A percentile compares a stretch with the other conserved stretches of the same genome.
Evolutionary conservation across 2,888 invertebrate species (phyloP).

Genomic region (Invenusta paracnida): DNA sequence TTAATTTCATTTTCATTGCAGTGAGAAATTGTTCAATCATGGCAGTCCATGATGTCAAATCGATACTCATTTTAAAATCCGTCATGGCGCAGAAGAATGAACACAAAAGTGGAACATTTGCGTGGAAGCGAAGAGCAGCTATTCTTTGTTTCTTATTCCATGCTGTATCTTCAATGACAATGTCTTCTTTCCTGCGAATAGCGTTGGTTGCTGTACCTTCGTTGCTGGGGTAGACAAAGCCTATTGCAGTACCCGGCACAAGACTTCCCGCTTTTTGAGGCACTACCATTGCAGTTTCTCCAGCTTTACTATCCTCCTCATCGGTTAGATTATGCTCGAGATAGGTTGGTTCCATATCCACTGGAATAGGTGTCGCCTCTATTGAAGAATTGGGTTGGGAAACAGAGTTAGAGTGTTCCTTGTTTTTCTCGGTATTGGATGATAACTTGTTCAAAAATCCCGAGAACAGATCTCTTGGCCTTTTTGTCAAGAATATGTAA

Average conservation of each 20-base stretch:
- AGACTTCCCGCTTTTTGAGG: constrained; percentile 36
- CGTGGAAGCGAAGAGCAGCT: constrained; percentile 15
- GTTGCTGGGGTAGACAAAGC: background rate
- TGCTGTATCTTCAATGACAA: constrained; percentile 1
- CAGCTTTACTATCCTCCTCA: background rate
- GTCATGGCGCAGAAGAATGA: constrained; percentile 42
- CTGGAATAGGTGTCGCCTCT: background rate
- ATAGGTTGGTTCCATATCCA: background rate
- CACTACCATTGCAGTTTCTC: background rate
- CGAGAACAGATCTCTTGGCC: constrained; percentile 39
- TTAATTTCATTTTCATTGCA: constrained; percentile 42
- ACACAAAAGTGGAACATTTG: constrained; percentile 41
- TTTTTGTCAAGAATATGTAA: constrained; percentile 41
- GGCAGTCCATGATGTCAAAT: constrained; percentile 42
- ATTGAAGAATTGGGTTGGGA: background rate
- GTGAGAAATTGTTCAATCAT: constrained; percentile 43
- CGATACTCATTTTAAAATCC: constrained; percentile 35
- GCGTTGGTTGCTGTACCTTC: background rate
- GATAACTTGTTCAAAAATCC: constrained; percentile 36
- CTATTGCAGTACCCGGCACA: constrained; percentile 22
- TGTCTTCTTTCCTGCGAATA: background rate
- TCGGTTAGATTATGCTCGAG: background rate
- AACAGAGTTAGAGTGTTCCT: background rate
- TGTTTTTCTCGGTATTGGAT: background rate
- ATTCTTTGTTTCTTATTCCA: constrained; percentile 18